Percentiles rank a stretch among this genome's conserved stretches.
Conservation (phyloP, 2,888 invertebrate genomes). For the Eueremaeus valkanovi region DNA sequence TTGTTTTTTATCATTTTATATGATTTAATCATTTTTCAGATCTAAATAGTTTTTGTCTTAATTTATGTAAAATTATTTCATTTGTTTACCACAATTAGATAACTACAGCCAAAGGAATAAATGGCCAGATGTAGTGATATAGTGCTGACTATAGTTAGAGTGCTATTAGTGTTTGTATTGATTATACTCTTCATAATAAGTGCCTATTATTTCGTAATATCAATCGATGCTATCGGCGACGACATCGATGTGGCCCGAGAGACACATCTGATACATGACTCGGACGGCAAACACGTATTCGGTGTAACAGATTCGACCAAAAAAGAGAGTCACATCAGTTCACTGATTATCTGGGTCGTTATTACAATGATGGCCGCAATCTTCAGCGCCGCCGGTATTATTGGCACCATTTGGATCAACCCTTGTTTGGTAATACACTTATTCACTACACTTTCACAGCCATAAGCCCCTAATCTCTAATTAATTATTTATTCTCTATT, state of each 20-base stretch:
- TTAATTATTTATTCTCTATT: too few species aligned
- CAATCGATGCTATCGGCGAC: slow-evolving; percentile 41
- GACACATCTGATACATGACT: slow-evolving; percentile 38
- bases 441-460: too few species aligned
- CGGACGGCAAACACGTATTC: slow-evolving; percentile 22
- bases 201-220: slow-evolving; percentile 34
- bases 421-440: slow-evolving; percentile 35
- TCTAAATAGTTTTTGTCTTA: background rate
- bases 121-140: background rate
- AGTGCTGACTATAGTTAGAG: slow-evolving; percentile 17
- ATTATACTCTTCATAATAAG: slow-evolving; percentile 36
- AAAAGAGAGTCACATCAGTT: slow-evolving; percentile 36
- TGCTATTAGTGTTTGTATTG: slow-evolving; percentile 24
- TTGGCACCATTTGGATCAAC: slow-evolving; percentile 37
- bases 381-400: slow-evolving; percentile 32
- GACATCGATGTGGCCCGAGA: slow-evolving; percentile 38
- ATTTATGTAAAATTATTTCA: background rate
- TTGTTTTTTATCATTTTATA: too few species aligned
- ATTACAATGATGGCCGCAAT: slow-evolving; percentile 39
- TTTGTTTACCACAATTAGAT: background rate
- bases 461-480: too few species aligned
- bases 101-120: background rate
- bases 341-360: slow-evolving; percentile 40
- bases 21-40: background rate
- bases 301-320: slow-evolving; percentile 14